These are phyloP conservation scores for Coecobrya sp. DNA, from an alignment of 2,888 invertebrate species.

Conservation along the genomic window DNA sequence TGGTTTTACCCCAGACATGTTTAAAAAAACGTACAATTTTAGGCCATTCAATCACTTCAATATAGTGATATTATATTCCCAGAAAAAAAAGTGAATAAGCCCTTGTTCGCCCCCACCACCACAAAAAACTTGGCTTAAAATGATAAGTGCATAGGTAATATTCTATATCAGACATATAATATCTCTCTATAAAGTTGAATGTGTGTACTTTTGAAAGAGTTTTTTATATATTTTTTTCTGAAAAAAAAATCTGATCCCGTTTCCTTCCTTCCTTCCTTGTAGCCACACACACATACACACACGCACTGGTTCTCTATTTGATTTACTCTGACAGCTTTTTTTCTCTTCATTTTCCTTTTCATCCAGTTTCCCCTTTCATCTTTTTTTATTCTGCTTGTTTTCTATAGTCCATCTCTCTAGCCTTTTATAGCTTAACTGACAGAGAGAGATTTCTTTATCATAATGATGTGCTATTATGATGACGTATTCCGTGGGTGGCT, in stretches of 20 bases:
- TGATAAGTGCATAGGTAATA: no score
- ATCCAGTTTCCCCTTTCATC: neutral
- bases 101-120: no score
- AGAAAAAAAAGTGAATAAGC: no score
- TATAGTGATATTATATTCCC: no score
- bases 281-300: neutral
- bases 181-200: neutral
- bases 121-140: no score
- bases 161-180: no score
- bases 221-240: no score
- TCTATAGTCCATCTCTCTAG: no score
- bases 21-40: no score
- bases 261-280: conserved; percentile 1
- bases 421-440: no score
- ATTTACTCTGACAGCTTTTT: conserved; percentile 25
- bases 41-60: no score
- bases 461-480: neutral
- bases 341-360: neutral
- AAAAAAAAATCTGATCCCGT: neutral
- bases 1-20: no score
- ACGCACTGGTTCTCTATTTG: neutral
- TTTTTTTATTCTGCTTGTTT: neutral
- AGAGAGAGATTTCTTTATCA: neutral
- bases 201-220: neutral
- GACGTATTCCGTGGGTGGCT: neutral